Percentiles rank a stretch among this genome's conserved stretches.
phyloP scores from a whole-genome alignment of 1,140 invertebrate species.

The Papilio dardanus region DNA sequence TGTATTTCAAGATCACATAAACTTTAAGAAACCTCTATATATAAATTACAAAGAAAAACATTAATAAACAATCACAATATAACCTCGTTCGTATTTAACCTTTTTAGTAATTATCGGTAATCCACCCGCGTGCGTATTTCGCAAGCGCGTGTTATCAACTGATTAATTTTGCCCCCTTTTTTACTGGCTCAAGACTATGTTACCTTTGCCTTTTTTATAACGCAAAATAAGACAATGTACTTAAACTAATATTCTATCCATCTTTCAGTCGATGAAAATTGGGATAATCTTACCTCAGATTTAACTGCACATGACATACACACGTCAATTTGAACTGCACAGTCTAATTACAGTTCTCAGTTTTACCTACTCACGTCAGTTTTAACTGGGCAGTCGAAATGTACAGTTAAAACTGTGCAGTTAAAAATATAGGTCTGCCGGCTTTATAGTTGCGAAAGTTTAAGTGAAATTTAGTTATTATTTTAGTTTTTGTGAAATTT shows the following conservation, averaged over 20 bases:
- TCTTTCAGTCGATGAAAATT: neutral
- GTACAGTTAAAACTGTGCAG: too few relatives aligned
- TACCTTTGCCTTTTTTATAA: slow-evolving; percentile 2
- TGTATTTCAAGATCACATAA: slow-evolving; percentile 18
- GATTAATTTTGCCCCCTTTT: slow-evolving; percentile 11
- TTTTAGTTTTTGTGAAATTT: too few relatives aligned
- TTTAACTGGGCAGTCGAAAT: too few relatives aligned
- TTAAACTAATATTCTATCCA: neutral
- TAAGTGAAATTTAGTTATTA: too few relatives aligned
- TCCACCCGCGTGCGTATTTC: neutral
- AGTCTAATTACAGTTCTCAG: too few relatives aligned
- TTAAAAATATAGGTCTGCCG: too few relatives aligned
- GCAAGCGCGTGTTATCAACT: slow-evolving; percentile 25
- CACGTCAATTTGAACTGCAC: too few relatives aligned
- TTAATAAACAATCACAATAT: neutral
- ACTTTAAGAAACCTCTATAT: neutral
- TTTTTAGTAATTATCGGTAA: slow-evolving; percentile 9
- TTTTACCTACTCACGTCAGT: too few relatives aligned
- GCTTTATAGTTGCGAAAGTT: too few relatives aligned
- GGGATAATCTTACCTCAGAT: too few relatives aligned
- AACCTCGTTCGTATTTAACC: slow-evolving; percentile 18
- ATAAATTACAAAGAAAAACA: neutral
- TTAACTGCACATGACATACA: too few relatives aligned
- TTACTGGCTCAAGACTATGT: slow-evolving; percentile 1
- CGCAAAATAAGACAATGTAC: neutral